Evolutionary conservation across 2,113 vertebrate species (phyloP), one percentile per base, ranked within the genome.

Genomic region (Phylloscopus whistleri): DNA sequence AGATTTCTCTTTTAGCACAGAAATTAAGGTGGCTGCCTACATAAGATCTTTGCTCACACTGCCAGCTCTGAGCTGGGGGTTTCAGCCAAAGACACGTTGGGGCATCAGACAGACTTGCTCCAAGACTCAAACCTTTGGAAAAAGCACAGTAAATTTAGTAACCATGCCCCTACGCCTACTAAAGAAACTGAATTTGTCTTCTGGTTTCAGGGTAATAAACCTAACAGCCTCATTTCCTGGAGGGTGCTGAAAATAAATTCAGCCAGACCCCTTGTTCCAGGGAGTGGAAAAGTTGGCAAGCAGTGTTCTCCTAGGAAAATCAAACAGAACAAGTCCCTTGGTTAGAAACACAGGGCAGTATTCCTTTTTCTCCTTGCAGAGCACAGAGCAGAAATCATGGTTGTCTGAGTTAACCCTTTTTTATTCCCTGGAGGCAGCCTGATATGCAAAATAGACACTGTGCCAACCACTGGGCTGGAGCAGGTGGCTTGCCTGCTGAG

Each of bases 201-300:
- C 76, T 83, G 69, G 49, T 60, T 93, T 78, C 69, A 76, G 56
- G n/a, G 55, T 89, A 84, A 95, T 88, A 92, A 93, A 94, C 49
- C 41, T 66, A 92, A 72, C 56, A 87, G 66, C n/a, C 69, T 90
- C n/a, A 66, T 94, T 96, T 96, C 92, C 93, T 79, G 86, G 26
- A 92, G n/a, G 28, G n/a, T 27, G 46, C 83, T 92, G 76, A 84
- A 97, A 93, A 96, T 92, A 95, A 95, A 84, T 49, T 39, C 76
- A 92, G 44, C 49, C 66, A 62, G 69, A 21, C 24, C 4, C 19
- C 69, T 86, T 7, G 2, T 94, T 97, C 72, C 83, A 92, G 52
- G 35, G 63, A 79, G 46, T 64, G 49, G 83, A 73, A 93, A 96
- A 75, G 37, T 39, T 95, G 86, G 83, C 88, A 84, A 70, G 60